A percentile compares a stretch with the other conserved stretches of the same genome.
These are phyloP conservation scores for Fopius arisanus DNA, from an alignment of 1,140 invertebrate genomes.

Conservation along the genomic window DNA sequence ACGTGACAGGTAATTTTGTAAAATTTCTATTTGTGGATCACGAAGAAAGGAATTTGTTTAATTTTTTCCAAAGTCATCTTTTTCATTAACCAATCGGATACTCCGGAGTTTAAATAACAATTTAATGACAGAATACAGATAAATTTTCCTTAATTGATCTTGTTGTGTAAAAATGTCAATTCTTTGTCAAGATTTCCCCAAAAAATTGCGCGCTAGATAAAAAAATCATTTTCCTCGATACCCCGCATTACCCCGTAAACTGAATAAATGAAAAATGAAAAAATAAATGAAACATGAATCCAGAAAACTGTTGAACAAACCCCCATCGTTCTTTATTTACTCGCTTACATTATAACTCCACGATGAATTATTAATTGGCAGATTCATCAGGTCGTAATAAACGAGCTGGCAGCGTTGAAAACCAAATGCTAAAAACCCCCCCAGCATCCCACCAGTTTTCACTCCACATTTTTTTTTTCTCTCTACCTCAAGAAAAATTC, in stretches of 20 bases:
- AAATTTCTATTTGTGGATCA: too few species aligned
- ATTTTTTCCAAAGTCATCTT: too few species aligned
- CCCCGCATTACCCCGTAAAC: too few species aligned
- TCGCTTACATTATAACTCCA: neutral
- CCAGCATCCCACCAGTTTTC: neutral
- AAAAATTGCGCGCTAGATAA: too few species aligned
- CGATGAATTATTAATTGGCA: slow-evolving; percentile 1
- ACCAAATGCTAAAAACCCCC: neutral
- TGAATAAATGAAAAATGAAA: neutral
- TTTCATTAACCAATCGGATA: too few species aligned
- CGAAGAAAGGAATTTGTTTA: too few species aligned
- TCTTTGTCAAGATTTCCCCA: too few species aligned
- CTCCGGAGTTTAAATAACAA: too few species aligned
- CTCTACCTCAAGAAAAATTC: neutral
- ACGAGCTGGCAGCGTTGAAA: neutral
- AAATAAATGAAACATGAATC: neutral
- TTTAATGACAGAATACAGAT: too few species aligned
- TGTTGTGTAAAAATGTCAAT: too few species aligned
- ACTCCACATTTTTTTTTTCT: neutral
- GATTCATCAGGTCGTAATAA: neutral
- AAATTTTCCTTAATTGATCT: too few species aligned
- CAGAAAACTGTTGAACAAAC: neutral
- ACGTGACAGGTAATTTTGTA: too few species aligned
- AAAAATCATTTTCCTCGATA: neutral
- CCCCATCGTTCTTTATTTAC: neutral